Percentiles rank a stretch among this genome's conserved stretches.
phyloP scores from a whole-genome alignment of 2,797 vertebrate species.

The Paguma larvata region DNA sequence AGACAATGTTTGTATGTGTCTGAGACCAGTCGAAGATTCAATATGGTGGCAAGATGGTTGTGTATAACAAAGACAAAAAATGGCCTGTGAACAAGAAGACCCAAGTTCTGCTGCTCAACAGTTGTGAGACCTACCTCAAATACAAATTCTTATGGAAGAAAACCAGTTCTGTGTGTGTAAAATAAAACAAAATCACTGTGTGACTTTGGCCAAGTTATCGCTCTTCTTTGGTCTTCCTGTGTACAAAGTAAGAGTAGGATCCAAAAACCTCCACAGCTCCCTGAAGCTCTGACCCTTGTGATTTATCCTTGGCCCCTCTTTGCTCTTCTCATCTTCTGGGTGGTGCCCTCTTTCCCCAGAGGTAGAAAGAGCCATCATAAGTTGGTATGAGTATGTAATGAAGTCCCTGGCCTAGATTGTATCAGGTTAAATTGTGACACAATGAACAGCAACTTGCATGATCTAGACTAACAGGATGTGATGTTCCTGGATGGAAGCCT shows the following conservation, averaged over 20 bases:
- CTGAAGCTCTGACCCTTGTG: neutral
- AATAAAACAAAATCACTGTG: neutral
- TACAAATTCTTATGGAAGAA: constrained; percentile 45
- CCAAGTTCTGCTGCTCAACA: neutral
- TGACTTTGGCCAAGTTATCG: neutral
- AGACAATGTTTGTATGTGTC: neutral
- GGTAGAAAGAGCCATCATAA: neutral
- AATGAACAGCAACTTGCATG: neutral
- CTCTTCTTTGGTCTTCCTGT: neutral
- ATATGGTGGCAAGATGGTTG: neutral
- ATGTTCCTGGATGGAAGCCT: constrained; percentile 8
- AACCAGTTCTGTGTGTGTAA: neutral
- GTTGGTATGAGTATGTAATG: neutral
- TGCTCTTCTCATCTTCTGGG: neutral
- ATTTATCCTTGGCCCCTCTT: neutral
- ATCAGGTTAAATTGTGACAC: neutral
- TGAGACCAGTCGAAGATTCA: neutral
- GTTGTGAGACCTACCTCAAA: constrained; percentile 19
- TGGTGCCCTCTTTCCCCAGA: constrained; percentile 19
- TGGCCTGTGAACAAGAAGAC: neutral
- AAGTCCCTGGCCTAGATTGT: neutral
- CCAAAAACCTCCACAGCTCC: neutral
- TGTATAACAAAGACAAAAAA: neutral
- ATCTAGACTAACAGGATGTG: neutral
- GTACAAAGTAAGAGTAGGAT: neutral